phyloP scores from a whole-genome alignment of 2,797 vertebrate genomes.

The Rhabdomys pumilio region DNA sequence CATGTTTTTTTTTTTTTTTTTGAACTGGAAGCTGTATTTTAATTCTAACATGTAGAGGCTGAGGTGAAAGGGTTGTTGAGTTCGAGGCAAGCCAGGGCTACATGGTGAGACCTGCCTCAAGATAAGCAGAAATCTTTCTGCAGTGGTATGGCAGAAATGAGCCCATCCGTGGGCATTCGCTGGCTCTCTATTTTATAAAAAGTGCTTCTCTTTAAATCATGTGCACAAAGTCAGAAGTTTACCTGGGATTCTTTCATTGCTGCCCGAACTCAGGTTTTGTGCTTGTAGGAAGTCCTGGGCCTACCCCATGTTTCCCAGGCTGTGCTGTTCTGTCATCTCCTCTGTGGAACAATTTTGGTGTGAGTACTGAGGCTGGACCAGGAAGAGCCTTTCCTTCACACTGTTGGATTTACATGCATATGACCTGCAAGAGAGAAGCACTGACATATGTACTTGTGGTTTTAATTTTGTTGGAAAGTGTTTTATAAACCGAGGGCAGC shows the following conservation, averaged over 20 bases:
- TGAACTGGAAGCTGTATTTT: background rate
- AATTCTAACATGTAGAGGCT: background rate
- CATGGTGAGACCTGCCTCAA: too few relatives aligned
- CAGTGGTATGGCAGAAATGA: background rate
- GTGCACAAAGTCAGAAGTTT: background rate
- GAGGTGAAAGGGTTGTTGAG: background rate
- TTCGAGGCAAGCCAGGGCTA: background rate
- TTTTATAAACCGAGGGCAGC: background rate
- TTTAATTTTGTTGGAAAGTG: background rate
- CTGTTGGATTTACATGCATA: background rate
- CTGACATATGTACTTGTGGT: background rate
- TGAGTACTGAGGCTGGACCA: background rate
- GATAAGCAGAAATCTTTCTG: background rate
- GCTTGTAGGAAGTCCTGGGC: background rate
- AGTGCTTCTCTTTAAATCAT: background rate
- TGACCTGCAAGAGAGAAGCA: background rate
- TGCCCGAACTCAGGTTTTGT: background rate
- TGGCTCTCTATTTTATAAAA: background rate
- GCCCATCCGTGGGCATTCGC: background rate
- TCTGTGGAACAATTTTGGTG: background rate
- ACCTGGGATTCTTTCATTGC: constrained; percentile 10
- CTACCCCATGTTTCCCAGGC: accelerated
- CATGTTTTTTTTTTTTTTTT: too few relatives aligned
- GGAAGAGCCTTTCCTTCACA: background rate
- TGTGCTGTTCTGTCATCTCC: background rate